phyloP scores from a whole-genome alignment of 64 coral and sea anemone species.

The Acropora yongei region DNA sequence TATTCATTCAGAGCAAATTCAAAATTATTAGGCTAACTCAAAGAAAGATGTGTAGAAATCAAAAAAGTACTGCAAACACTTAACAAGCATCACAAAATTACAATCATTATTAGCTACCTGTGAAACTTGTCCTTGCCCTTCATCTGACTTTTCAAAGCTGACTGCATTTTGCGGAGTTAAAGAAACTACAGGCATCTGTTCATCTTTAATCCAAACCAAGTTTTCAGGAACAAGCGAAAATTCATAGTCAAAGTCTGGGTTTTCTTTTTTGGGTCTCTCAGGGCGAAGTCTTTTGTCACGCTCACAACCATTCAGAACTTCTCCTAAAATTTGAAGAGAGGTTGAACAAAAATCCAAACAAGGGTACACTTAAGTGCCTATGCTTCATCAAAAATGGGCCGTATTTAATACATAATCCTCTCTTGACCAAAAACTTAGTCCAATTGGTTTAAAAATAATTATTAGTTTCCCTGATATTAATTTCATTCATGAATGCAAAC shows the following conservation, averaged over 20 bases:
- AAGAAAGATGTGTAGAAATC: too few species aligned
- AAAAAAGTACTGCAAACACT: too few species aligned
- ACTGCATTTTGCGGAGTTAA: constrained; percentile 20
- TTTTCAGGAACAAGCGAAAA: constrained; percentile 35
- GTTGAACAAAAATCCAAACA: background rate
- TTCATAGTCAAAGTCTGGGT: constrained; percentile 82
- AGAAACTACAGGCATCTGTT: constrained; percentile 31
- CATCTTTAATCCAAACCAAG: constrained; percentile 32
- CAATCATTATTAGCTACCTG: background rate
- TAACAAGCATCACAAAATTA: background rate
- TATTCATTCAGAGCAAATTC: too few species aligned
- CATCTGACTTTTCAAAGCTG: background rate
- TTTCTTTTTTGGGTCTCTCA: constrained; percentile 77
- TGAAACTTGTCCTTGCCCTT: background rate
- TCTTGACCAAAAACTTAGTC: too few species aligned
- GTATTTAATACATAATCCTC: too few species aligned
- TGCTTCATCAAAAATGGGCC: too few species aligned
- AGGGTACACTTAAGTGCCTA: too few species aligned
- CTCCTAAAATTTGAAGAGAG: background rate
- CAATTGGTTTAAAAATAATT: too few species aligned
- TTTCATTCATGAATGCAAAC: too few species aligned
- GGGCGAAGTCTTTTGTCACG: constrained; percentile 71
- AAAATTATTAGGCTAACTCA: too few species aligned
- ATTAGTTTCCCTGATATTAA: too few species aligned
- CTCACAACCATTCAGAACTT: constrained; percentile 6